These are phyloP conservation scores for Myotis lucifugus DNA, from an alignment of 2,113 vertebrate genomes.

Conservation along the genomic window DNA sequence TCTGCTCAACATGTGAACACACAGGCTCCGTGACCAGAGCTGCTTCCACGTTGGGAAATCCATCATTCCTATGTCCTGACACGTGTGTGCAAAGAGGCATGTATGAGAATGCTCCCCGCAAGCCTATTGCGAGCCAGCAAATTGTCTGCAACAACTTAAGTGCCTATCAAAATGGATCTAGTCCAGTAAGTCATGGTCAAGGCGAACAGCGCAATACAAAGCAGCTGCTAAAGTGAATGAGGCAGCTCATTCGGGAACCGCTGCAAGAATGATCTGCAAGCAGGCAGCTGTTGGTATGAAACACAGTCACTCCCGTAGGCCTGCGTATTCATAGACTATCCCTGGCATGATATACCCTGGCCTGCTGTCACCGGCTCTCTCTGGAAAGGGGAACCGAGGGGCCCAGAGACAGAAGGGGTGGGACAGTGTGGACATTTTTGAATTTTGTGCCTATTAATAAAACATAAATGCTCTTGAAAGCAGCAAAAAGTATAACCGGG, in stretches of 20 bases:
- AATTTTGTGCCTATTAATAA: neutral
- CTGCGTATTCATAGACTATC: rapidly evolving
- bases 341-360: too few relatives aligned
- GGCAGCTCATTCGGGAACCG: neutral
- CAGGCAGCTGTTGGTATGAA: neutral
- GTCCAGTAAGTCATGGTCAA: neutral
- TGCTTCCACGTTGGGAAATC: neutral
- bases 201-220: neutral
- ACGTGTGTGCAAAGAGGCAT: neutral
- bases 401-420: neutral
- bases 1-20: neutral
- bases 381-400: neutral
- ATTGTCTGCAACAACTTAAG: slow-evolving; percentile 31
- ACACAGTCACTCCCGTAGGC: neutral
- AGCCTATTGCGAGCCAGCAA: neutral
- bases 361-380: neutral
- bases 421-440: neutral
- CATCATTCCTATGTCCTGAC: neutral
- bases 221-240: slow-evolving; percentile 1
- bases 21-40: neutral
- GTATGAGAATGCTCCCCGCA: neutral
- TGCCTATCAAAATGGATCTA: neutral
- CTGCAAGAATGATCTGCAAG: neutral
- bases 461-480: neutral
- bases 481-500: neutral